phyloP scores from a whole-genome alignment of 2,888 invertebrate species.

The Ophraella communa region DNA sequence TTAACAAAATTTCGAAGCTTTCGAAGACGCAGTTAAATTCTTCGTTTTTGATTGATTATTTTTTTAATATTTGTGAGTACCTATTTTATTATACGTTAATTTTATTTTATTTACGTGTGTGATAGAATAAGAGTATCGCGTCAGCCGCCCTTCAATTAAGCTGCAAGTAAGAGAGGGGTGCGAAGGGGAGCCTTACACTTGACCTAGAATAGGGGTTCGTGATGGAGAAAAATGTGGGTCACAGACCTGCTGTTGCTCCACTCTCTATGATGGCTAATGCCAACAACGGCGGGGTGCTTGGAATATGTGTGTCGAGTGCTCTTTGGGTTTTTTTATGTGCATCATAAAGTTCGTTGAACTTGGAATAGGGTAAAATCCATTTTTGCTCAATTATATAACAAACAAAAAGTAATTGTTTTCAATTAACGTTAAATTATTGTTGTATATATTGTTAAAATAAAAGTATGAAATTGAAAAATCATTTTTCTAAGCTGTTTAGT shows the following conservation, averaged over 20 bases:
- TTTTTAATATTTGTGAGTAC: too few species aligned
- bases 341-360: slow-evolving; percentile 20
- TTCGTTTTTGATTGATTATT: too few species aligned
- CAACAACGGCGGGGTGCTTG: slow-evolving; percentile 25
- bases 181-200: slow-evolving; percentile 39
- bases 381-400: too few species aligned
- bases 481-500: too few species aligned
- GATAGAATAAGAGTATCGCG: slow-evolving; percentile 25
- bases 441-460: too few species aligned
- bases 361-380: not conserved
- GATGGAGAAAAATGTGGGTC: slow-evolving; percentile 43
- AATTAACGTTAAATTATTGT: too few species aligned
- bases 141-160: slow-evolving; percentile 34
- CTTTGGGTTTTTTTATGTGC: slow-evolving; percentile 22
- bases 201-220: slow-evolving; percentile 39
- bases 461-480: too few species aligned
- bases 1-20: too few species aligned
- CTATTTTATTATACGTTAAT: too few species aligned
- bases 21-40: too few species aligned
- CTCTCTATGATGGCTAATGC: slow-evolving; percentile 20
- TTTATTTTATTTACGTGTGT: not conserved
- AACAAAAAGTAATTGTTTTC: too few species aligned
- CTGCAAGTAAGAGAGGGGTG: slow-evolving; percentile 7
- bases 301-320: slow-evolving; percentile 23
- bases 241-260: slow-evolving; percentile 33